Percentiles rank a stretch among this genome's conserved stretches.
phyloP scores from a whole-genome alignment of 2,113 vertebrate genomes.

The Alethe diademata region DNA sequence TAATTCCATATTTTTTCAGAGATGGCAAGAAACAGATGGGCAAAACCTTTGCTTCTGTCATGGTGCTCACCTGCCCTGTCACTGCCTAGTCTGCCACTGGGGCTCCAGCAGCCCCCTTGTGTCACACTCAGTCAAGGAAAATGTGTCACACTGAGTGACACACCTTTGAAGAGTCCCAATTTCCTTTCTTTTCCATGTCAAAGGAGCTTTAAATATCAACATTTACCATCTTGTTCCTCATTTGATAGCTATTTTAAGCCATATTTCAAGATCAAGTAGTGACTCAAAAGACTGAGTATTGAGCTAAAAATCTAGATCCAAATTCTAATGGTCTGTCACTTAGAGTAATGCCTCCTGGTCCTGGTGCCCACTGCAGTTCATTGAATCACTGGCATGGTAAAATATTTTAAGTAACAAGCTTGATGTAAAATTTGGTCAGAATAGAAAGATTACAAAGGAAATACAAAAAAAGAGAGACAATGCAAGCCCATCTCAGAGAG shows the following conservation, averaged over 20 bases:
- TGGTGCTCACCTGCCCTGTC: background rate
- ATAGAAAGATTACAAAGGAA: background rate
- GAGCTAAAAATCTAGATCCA: background rate
- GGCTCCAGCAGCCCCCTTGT: background rate
- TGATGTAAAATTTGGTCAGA: background rate
- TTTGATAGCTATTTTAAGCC: slow-evolving; percentile 4
- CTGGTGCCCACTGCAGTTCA: background rate
- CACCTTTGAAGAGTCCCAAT: background rate
- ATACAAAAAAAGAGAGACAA: background rate
- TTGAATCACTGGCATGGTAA: background rate
- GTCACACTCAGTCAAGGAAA: background rate
- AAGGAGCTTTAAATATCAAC: background rate
- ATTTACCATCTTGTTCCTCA: background rate
- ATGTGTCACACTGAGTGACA: background rate
- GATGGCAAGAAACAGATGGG: background rate
- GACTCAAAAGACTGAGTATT: background rate
- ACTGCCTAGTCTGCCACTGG: background rate
- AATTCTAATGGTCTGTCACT: background rate
- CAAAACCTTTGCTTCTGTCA: background rate
- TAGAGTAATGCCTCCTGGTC: background rate
- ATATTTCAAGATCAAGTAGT: background rate
- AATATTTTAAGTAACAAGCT: background rate
- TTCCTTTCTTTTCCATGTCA: background rate
- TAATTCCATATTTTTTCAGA: background rate
- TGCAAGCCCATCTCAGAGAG: background rate